A percentile compares a stretch with the other conserved stretches of the same genome.
phyloP scores from a whole-genome alignment of 2,797 vertebrate species.

The Percopsis omiscomaycus region DNA sequence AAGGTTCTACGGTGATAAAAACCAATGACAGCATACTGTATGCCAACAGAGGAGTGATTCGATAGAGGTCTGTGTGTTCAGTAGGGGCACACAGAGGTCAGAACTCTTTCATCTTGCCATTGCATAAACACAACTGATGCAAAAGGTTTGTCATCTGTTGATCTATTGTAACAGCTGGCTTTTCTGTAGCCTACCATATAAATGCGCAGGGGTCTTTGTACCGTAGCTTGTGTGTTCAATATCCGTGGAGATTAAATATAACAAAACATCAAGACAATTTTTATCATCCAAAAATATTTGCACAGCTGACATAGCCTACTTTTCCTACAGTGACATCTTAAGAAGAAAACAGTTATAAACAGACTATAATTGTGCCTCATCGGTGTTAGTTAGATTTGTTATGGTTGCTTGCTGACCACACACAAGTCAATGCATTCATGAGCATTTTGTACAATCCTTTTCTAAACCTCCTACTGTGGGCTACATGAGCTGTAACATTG shows the following conservation, averaged over 20 bases:
- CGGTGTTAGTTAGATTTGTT: constrained; percentile 5
- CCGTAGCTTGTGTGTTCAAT: neutral
- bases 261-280: constrained; percentile 13
- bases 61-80: too few relatives aligned
- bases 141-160: constrained; percentile 5
- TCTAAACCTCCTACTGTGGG: neutral
- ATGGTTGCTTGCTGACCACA: constrained; percentile 11
- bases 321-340: constrained; percentile 3
- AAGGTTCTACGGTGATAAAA: constrained; percentile 34
- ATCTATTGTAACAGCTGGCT: constrained; percentile 10
- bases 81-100: constrained; percentile 42
- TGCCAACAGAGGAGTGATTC: too few relatives aligned
- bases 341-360: neutral
- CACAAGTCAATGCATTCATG: constrained; percentile 4
- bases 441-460: constrained; percentile 9
- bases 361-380: too few relatives aligned
- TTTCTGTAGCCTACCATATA: neutral
- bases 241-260: neutral
- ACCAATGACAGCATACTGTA: constrained; percentile 21
- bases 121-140: constrained; percentile 27
- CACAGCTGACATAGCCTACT: constrained; percentile 17
- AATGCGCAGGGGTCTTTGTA: constrained; percentile 10
- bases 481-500: neutral
- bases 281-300: constrained; percentile 37
- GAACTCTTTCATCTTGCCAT: constrained; percentile 22